Evolutionary conservation across 2,888 invertebrate species (phyloP).

Genomic region (Scaptomyza polygonia): DNA sequence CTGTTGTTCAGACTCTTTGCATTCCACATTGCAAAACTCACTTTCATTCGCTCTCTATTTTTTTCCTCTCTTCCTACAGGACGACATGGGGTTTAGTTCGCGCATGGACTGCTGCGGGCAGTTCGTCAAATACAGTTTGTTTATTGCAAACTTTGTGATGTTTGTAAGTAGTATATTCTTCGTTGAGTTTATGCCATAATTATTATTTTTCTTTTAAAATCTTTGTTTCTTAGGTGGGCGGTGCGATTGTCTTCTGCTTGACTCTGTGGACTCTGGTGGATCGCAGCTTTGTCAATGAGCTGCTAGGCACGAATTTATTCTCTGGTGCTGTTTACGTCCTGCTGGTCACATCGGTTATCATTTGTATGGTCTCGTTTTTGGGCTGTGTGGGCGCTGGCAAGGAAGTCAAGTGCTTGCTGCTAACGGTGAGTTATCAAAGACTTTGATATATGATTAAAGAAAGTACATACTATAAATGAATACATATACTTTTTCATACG

Average conservation of each 20-base stretch:
- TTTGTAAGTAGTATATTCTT: slow-evolving; percentile 91
- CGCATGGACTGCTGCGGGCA: slow-evolving; percentile 95
- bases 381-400: slow-evolving; percentile 97
- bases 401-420: slow-evolving; percentile 96
- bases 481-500: too few species aligned
- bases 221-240: slow-evolving; percentile 88
- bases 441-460: not conserved
- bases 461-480: too few species aligned
- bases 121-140: slow-evolving; percentile 93
- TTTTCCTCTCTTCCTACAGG: slow-evolving; percentile 50
- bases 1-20: slow-evolving; percentile 18
- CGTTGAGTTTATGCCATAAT: not conserved
- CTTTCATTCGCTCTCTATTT: not conserved
- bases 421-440: slow-evolving; percentile 88
- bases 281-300: slow-evolving; percentile 92
- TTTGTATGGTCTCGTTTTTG: slow-evolving; percentile 93
- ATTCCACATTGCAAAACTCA: slow-evolving; percentile 5
- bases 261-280: slow-evolving; percentile 94
- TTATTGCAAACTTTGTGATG: slow-evolving; percentile 92
- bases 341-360: slow-evolving; percentile 91
- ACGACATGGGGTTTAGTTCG: slow-evolving; percentile 89
- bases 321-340: slow-evolving; percentile 94
- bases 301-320: slow-evolving; percentile 94
- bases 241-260: slow-evolving; percentile 90
- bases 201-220: not conserved